Percentiles rank a stretch among this genome's conserved stretches.
These are phyloP conservation scores for Bubo bubo DNA, from an alignment of 2,113 vertebrate species.

Conservation along the genomic window DNA sequence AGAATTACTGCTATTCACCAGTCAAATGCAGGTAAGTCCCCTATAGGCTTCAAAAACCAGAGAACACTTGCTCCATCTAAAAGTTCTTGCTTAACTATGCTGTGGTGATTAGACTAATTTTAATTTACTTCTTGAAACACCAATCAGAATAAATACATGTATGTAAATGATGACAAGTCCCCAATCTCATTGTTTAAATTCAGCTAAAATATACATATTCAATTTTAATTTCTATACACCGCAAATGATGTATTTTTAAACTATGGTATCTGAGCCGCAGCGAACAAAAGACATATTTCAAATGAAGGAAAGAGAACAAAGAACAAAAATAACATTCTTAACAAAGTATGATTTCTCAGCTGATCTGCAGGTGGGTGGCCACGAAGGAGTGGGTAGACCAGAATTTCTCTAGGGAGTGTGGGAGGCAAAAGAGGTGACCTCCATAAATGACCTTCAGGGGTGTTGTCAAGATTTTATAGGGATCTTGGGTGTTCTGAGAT, in stretches of 20 bases:
- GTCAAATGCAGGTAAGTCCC: too few species aligned
- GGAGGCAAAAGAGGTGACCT: constrained; percentile 30
- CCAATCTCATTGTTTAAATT: neutral
- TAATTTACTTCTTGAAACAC: neutral
- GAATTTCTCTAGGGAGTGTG: neutral
- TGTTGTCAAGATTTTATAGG: neutral
- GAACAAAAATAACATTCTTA: constrained; percentile 10
- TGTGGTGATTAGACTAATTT: neutral
- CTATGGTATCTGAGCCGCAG: neutral
- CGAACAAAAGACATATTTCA: neutral
- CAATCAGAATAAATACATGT: neutral
- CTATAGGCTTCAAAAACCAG: neutral
- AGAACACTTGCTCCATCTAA: neutral
- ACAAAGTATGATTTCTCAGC: constrained; percentile 49
- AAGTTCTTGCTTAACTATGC: neutral
- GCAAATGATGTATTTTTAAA: neutral
- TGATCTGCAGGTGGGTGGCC: constrained; percentile 56
- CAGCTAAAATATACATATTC: neutral
- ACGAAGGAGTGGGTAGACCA: neutral
- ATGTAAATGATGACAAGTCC: neutral
- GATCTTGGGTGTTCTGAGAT: constrained; percentile 16
- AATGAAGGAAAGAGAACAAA: neutral
- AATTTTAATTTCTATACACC: neutral
- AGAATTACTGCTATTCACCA: neutral
- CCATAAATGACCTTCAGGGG: neutral